Evolutionary conservation across 1,140 invertebrate genomes (phyloP).

Genomic region (Drosophila repletoides): DNA sequence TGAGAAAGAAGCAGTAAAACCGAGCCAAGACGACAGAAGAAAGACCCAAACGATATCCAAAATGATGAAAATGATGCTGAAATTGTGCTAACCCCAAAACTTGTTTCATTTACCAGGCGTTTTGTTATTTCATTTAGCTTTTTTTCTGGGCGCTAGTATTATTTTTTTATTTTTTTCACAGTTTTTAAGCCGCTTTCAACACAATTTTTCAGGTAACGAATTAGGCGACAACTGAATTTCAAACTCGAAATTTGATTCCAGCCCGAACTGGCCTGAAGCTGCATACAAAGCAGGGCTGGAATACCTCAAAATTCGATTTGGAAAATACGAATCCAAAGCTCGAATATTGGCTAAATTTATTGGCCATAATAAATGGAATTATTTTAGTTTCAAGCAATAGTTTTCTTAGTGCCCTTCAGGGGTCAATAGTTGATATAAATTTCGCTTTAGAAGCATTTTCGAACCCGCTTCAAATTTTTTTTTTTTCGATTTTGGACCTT

Average conservation of each 20-base stretch:
- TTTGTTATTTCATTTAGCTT: neutral
- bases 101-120: slow-evolving; percentile 39
- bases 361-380: too few species aligned
- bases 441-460: too few species aligned
- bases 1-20: slow-evolving; percentile 55
- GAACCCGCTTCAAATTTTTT: too few species aligned
- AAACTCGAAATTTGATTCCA: neutral
- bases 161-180: slow-evolving; percentile 9
- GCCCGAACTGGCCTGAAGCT: slow-evolving; percentile 4
- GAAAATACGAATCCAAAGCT: too few species aligned
- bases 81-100: slow-evolving; percentile 50
- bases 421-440: too few species aligned
- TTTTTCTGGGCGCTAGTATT: slow-evolving; percentile 9
- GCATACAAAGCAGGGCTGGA: too few species aligned
- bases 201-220: slow-evolving; percentile 15
- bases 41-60: slow-evolving; percentile 18
- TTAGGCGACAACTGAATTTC: slow-evolving; percentile 33
- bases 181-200: slow-evolving; percentile 5
- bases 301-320: too few species aligned
- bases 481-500: too few species aligned
- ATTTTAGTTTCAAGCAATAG: too few species aligned
- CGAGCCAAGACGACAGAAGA: slow-evolving; percentile 3
- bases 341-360: too few species aligned
- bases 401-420: too few species aligned
- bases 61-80: slow-evolving; percentile 61